Conservation (phyloP, 1,140 invertebrate species). For the Holotrichia oblita region DNA sequence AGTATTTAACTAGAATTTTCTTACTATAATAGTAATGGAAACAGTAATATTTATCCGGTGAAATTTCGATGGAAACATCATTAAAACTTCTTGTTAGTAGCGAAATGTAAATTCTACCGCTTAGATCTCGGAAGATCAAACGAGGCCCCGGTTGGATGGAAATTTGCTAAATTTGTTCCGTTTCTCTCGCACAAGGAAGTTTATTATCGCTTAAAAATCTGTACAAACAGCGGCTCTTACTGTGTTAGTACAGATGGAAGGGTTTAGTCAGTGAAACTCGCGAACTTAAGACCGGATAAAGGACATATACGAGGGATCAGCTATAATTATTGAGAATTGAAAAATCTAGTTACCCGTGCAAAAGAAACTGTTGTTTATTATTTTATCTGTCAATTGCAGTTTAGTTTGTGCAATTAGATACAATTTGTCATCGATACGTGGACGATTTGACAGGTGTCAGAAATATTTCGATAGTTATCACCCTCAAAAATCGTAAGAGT, state of each 20-base stretch:
- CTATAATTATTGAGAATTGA: too few relatives aligned
- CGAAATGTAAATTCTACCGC: not conserved
- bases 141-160: not conserved
- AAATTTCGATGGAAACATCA: not conserved
- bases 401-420: not conserved
- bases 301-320: not conserved
- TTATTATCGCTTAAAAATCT: not conserved
- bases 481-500: too few relatives aligned
- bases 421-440: not conserved
- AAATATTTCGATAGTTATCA: too few relatives aligned
- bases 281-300: not conserved
- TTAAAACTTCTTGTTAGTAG: not conserved
- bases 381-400: too few relatives aligned
- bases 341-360: too few relatives aligned
- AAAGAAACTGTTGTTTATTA: too few relatives aligned
- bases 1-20: too few relatives aligned
- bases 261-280: too few relatives aligned
- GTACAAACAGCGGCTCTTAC: not conserved
- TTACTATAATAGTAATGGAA: not conserved
- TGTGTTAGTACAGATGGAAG: too few relatives aligned
- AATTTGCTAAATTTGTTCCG: not conserved
- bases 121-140: not conserved
- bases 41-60: not conserved
- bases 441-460: too few relatives aligned
- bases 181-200: not conserved